Base-by-base conservation (phyloP, 35 echinoderm and acorn worm species). In the Apostichopus californicus region DNA sequence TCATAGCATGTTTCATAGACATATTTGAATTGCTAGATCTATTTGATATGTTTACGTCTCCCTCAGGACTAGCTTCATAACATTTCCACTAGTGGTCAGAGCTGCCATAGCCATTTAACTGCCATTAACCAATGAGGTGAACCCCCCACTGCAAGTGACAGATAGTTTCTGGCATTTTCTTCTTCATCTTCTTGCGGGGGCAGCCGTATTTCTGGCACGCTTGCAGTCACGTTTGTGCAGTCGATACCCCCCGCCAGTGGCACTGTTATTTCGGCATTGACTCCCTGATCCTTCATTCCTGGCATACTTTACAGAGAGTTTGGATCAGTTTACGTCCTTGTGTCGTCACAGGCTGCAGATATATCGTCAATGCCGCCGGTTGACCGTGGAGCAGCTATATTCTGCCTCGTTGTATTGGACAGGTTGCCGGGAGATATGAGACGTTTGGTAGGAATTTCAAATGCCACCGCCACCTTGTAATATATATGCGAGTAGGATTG, bases 81-180 rank as follows among this genome's bases (percentile, higher is more conserved):
- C 58, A 61, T 61, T 61, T 61, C 58, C 58, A 61, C 58, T 61
- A 61, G 58, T 61, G 58, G 58, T 61, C 58, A 22, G 71, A 75
- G 1, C 71, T 85, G 81, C 57, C 81, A 85, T 85, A 22, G n/a
- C 20, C 13, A 59, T 21, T 85, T 59, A 14, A 85, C 8, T 60
- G 81, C 57, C 55, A 85, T 56, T 58, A 85, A 85, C 81, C 81
- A 85, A 85, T 85, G 55, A 85, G 81, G 81, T 59, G 54, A 22
- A 85, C 56, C 57, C 81, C 81, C 81, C 8, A 59, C 81, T 22
- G 56, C 9, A 61, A 60, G 17, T 46, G 54, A 85, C 12, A 85
- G 81, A 59, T 85, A 85, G 57, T 85, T 85, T 85, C 55, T 14
- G 54, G 56, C 18, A 83, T 55, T 34, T 83, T 83, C 17, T 55